These are phyloP conservation scores for Lophotriccus pileatus DNA, from an alignment of 2,797 vertebrate genomes.

Conservation along the genomic window DNA sequence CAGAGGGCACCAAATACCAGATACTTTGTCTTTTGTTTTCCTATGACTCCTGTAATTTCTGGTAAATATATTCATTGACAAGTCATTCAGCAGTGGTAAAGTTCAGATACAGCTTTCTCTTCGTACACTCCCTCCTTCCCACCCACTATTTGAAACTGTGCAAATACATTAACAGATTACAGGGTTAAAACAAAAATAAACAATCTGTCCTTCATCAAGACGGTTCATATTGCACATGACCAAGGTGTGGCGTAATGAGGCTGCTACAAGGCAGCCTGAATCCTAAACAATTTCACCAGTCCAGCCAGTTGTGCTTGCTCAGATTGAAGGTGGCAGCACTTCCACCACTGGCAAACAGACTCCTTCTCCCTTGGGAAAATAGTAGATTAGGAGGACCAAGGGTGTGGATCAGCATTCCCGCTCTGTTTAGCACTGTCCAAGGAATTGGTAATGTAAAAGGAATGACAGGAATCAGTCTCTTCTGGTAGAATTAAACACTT, in stretches of 20 bases:
- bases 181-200: conserved; percentile 20
- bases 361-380: background rate
- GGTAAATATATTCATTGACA: background rate
- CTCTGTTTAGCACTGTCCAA: background rate
- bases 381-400: background rate
- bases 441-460: background rate
- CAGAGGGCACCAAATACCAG: background rate
- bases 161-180: background rate
- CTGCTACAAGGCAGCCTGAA: background rate
- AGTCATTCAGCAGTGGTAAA: background rate
- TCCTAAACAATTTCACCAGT: background rate
- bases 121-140: background rate
- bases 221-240: background rate
- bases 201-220: conserved; percentile 13
- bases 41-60: background rate
- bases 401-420: background rate
- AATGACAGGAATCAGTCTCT: conserved; percentile 14
- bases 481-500: conserved; percentile 3
- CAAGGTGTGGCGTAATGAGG: background rate
- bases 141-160: background rate
- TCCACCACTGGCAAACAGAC: background rate
- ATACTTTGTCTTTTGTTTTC: background rate
- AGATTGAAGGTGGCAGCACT: background rate
- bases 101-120: background rate
- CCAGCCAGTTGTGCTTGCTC: background rate